A percentile compares a stretch with the other conserved stretches of the same genome.
These are phyloP conservation scores for Helleia helle DNA, from an alignment of 2,888 invertebrate genomes.

Conservation along the genomic window DNA sequence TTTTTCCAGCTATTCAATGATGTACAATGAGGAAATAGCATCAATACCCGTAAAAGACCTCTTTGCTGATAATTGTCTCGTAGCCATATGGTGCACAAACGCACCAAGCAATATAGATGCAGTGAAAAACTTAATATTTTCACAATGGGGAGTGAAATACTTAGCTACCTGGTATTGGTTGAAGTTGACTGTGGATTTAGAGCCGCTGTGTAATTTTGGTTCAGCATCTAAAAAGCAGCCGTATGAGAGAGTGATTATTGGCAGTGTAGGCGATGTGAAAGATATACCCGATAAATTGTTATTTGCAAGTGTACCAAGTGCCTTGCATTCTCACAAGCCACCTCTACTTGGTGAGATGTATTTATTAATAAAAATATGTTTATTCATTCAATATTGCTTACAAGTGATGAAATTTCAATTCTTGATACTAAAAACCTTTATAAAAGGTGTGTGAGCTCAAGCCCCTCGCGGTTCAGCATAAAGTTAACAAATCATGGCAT, in stretches of 20 bases:
- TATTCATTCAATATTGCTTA: background rate
- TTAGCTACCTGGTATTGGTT: conserved; percentile 90
- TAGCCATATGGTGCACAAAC: conserved; percentile 96
- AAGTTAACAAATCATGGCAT: too few relatives aligned
- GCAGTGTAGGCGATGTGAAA: conserved; percentile 41
- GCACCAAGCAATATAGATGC: conserved; percentile 79
- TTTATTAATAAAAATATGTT: background rate
- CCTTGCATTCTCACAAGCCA: conserved; percentile 96
- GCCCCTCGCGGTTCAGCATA: too few relatives aligned
- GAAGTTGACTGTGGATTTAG: conserved; percentile 82
- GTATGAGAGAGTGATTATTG: conserved; percentile 82
- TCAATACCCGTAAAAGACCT: conserved; percentile 80
- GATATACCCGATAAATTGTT: conserved; percentile 68
- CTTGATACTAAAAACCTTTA: too few relatives aligned
- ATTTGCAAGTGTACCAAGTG: conserved; percentile 90
- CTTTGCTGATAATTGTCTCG: conserved; percentile 75
- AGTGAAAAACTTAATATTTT: conserved; percentile 82
- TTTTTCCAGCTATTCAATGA: conserved; percentile 81
- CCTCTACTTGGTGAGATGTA: conserved; percentile 78
- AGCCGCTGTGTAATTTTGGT: conserved; percentile 79
- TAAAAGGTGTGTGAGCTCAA: too few relatives aligned
- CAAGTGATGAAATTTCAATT: too few relatives aligned
- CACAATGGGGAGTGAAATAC: conserved; percentile 82
- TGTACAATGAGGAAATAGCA: conserved; percentile 82
- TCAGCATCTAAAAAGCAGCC: conserved; percentile 86